Conservation (phyloP, 2,888 invertebrate species). For the Drosophila prostipennis region DNA sequence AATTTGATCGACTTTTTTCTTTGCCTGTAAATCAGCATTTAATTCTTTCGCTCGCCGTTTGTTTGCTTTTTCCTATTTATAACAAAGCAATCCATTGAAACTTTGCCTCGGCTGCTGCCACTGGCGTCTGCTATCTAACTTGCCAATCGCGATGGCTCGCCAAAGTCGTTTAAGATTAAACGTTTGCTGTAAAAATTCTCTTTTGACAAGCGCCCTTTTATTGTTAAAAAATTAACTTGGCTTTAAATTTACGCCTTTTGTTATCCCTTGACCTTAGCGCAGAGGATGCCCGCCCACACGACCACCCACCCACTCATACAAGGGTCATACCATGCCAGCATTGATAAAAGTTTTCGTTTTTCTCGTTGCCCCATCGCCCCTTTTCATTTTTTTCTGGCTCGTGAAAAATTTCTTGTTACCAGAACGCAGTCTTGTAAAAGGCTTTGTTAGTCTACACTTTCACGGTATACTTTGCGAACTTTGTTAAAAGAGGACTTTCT, state of each 20-base stretch:
- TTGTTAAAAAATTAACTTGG: constrained; percentile 78
- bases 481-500: constrained; percentile 18
- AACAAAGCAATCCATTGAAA: constrained; percentile 58
- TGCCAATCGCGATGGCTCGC: constrained; percentile 25
- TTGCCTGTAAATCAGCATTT: constrained; percentile 4
- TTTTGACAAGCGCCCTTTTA: constrained; percentile 72
- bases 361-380: constrained; percentile 9
- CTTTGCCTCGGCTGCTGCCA: constrained; percentile 20
- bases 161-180: constrained; percentile 74
- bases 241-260: constrained; percentile 79
- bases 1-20: neutral
- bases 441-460: constrained; percentile 44
- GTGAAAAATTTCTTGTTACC: constrained; percentile 56
- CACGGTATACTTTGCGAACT: constrained; percentile 46
- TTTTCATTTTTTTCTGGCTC: constrained; percentile 33
- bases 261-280: constrained; percentile 69
- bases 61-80: constrained; percentile 50
- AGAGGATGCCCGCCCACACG: constrained; percentile 29
- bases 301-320: constrained; percentile 16
- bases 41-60: constrained; percentile 13
- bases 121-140: constrained; percentile 33
- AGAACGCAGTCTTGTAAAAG: constrained; percentile 36
- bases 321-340: constrained; percentile 33
- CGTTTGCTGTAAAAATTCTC: constrained; percentile 67
- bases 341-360: constrained; percentile 62